phyloP scores from a whole-genome alignment of 2,113 vertebrate species.

The Macquaria ambigua region DNA sequence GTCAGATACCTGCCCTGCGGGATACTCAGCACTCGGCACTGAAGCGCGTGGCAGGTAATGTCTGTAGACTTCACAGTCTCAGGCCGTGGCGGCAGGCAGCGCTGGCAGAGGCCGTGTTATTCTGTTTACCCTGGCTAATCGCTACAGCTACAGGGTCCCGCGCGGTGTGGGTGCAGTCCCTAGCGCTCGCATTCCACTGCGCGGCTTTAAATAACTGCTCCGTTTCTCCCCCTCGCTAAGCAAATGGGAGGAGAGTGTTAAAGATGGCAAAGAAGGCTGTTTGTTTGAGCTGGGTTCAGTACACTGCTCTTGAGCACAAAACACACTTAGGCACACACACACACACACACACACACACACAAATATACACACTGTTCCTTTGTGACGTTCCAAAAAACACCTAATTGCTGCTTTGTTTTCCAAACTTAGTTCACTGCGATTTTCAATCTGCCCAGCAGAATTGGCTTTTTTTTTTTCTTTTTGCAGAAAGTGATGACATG shows the following conservation, averaged over 20 bases:
- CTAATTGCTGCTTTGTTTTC: conserved; percentile 77
- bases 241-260: conserved; percentile 81
- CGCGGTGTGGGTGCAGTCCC: conserved; percentile 63
- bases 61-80: conserved; percentile 27
- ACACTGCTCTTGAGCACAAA: conserved; percentile 46
- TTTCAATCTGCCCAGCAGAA: not conserved
- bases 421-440: conserved; percentile 37
- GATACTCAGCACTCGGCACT: conserved; percentile 30
- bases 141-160: conserved; percentile 71
- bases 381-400: conserved; percentile 49
- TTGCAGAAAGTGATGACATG: conserved; percentile 35
- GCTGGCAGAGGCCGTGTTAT: conserved; percentile 64
- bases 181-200: conserved; percentile 74
- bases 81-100: conserved; percentile 40
- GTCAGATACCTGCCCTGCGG: conserved; percentile 65
- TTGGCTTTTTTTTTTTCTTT: conserved; percentile 26
- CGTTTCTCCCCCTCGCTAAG: conserved; percentile 59
- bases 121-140: conserved; percentile 81
- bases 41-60: conserved; percentile 45
- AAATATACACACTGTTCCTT: conserved; percentile 57
- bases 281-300: conserved; percentile 74
- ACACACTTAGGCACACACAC: conserved; percentile 21
- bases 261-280: conserved; percentile 80
- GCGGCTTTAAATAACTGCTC: conserved; percentile 82
- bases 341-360: conserved; percentile 12